phyloP scores from a whole-genome alignment of 2,113 vertebrate genomes.

The Bubo scandiacus region DNA sequence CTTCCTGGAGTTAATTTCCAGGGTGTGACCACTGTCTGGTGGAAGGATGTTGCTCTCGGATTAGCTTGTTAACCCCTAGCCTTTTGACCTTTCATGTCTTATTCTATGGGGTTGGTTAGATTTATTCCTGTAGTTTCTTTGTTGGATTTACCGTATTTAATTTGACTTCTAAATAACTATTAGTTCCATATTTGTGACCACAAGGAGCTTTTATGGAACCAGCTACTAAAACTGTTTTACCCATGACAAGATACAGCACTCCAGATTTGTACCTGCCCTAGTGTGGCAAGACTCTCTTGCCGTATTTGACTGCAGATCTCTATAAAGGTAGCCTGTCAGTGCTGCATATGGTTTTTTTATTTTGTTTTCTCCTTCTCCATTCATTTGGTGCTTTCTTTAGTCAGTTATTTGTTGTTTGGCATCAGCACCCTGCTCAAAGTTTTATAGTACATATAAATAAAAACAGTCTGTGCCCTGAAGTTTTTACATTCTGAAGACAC shows the following conservation, averaged over 20 bases:
- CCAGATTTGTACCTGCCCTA: background rate
- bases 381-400: background rate
- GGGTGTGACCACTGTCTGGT: constrained; percentile 55
- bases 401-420: background rate
- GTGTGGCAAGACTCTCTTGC: background rate
- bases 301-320: background rate
- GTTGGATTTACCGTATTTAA: background rate
- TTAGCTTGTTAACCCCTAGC: constrained; percentile 56
- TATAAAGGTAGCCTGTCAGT: background rate
- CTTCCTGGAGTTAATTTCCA: constrained; percentile 48
- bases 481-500: background rate
- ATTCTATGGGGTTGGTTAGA: background rate
- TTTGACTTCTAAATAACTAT: background rate
- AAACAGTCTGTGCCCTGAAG: background rate
- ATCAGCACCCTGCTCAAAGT: background rate
- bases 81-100: constrained; percentile 56
- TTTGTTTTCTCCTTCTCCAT: background rate
- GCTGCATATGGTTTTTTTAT: background rate
- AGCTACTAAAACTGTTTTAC: background rate
- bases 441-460: background rate
- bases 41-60: constrained; percentile 62
- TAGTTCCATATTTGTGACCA: background rate
- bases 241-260: background rate
- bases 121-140: constrained; percentile 25
- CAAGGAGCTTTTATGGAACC: background rate